Percentiles rank a stretch among this genome's conserved stretches.
These are phyloP conservation scores for Oryzias woworae DNA, from an alignment of 2,113 vertebrate species.

Conservation along the genomic window DNA sequence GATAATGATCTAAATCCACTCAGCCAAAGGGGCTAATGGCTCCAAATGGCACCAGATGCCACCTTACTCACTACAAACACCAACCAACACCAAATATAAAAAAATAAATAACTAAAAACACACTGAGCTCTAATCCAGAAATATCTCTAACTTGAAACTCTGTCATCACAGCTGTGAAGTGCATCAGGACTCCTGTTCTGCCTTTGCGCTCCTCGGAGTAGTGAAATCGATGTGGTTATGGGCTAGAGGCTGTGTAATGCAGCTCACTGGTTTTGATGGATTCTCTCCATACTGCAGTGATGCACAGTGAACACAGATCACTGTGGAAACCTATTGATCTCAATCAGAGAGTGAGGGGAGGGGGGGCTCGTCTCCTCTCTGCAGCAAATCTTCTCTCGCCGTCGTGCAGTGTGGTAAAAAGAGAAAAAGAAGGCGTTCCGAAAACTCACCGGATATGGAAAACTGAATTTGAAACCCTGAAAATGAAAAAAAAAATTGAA, in stretches of 20 bases:
- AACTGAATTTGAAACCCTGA: too few species aligned
- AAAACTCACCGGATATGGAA: too few species aligned
- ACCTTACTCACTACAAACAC: too few species aligned
- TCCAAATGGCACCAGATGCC: constrained; percentile 44
- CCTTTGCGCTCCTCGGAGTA: constrained; percentile 1
- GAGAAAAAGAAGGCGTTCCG: not conserved
- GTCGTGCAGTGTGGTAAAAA: constrained; percentile 12
- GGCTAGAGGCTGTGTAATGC: constrained; percentile 30
- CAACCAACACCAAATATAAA: not conserved
- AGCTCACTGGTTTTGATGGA: constrained; percentile 56
- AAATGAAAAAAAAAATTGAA: too few species aligned
- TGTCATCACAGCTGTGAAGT: not conserved
- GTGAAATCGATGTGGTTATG: constrained; percentile 30
- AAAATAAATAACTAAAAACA: not conserved
- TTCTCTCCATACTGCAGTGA: constrained; percentile 41
- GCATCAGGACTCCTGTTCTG: not conserved
- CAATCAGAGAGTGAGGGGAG: constrained; percentile 35
- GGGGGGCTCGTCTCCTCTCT: constrained; percentile 24
- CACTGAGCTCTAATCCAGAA: not conserved
- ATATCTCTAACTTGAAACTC: constrained; percentile 1
- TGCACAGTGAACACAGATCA: constrained; percentile 44
- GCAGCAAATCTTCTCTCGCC: constrained; percentile 34
- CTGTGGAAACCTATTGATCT: constrained; percentile 57
- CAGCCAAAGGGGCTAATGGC: constrained; percentile 48
- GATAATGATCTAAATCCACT: constrained; percentile 52